These are phyloP conservation scores for Myopa testacea DNA, from an alignment of 2,888 invertebrate species.

Conservation along the genomic window DNA sequence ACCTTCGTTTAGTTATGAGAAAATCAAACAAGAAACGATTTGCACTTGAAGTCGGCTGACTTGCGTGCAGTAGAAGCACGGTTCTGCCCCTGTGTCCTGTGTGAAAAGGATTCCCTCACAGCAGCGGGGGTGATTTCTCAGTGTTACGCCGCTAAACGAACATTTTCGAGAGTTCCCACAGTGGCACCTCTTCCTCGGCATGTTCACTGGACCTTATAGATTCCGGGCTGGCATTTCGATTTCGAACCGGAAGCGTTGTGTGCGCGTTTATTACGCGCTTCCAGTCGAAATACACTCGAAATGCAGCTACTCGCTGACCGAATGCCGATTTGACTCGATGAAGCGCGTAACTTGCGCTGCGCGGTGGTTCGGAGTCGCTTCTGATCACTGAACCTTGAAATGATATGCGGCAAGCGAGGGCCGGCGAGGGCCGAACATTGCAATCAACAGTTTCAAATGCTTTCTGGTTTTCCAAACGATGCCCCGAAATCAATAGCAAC, in stretches of 20 bases:
- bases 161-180: background rate
- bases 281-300: background rate
- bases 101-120: background rate
- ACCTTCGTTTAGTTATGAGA: background rate
- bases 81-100: background rate
- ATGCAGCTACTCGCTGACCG: constrained; percentile 6
- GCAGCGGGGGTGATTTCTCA: background rate
- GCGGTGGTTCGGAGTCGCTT: background rate
- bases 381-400: constrained; percentile 32
- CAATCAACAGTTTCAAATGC: constrained; percentile 23
- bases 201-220: constrained; percentile 7
- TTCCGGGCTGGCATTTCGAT: too few relatives aligned
- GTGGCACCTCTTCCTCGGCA: background rate
- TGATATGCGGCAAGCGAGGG: constrained; percentile 9
- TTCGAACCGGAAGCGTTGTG: constrained; percentile 15
- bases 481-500: background rate
- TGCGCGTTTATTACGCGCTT: background rate
- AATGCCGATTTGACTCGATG: constrained; percentile 14
- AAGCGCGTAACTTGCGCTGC: constrained; percentile 11
- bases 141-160: background rate
- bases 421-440: too few relatives aligned
- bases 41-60: background rate
- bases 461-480: background rate
- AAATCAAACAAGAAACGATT: background rate
- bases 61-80: too few relatives aligned